Evolutionary conservation across 2,113 vertebrate species (phyloP), one percentile per base, ranked within the genome.

Genomic region (Neolamprologus modestus): DNA sequence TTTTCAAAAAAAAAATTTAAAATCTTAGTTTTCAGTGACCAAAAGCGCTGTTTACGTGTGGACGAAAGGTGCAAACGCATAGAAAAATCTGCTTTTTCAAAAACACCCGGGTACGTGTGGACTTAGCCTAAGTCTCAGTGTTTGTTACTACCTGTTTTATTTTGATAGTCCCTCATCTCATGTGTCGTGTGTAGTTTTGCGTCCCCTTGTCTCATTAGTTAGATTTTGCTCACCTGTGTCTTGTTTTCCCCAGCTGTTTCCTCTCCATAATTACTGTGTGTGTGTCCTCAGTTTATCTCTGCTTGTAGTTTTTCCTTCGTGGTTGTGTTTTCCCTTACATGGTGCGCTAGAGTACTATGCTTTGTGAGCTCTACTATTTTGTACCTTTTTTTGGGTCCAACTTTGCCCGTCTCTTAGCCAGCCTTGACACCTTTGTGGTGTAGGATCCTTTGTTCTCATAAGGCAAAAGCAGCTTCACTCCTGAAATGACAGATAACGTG

Each of bases 311-410:
- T 42, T 42, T 45, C 59, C 16, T 63, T 19, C 2, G 0, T 63
- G 16, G 9, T 35, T 63, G 28, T n/a, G 31, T 11, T 63, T 35
- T 35, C 9, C 2, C 9, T 63, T 63, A 63, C 57, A 33, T 1
- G 57, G 2, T 0, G 9, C 0, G 9, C 0, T 33, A 33, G 2
- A 19, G 16, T 33, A 1, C 16, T 1, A 19, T 33, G 28, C 16
- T 63, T 63, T 63, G 31, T 63, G 59, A 63, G 16, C 17, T 0
- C 31, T 63, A 35, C 16, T 63, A 35, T 63, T n/a, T 63, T 63
- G 17, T n/a, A 63, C 9, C 2, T 35, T 2, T 17, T 7, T 63
- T n/a, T 7, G 31, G 9, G 59, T 35, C 59, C 31, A 5, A 3
- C 31, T 63, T 35, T 35, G 6, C 59, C 1, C 0, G 0, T 11